These are phyloP conservation scores for Carassius gibelio DNA, from an alignment of 2,113 vertebrate genomes.

Conservation along the genomic window DNA sequence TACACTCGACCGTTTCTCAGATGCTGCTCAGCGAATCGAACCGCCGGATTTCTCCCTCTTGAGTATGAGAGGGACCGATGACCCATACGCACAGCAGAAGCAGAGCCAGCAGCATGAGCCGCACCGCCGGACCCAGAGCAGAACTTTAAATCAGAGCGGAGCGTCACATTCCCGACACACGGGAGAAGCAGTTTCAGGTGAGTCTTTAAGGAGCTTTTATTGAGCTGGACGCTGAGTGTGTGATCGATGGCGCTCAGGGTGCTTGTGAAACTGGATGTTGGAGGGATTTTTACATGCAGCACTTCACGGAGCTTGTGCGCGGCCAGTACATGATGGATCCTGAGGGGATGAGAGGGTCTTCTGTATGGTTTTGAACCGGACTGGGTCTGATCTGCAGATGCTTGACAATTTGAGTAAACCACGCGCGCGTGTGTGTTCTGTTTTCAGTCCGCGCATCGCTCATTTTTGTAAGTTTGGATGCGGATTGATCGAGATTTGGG, in stretches of 20 bases:
- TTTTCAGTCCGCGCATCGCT: constrained; percentile 52
- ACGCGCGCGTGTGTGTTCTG: constrained; percentile 48
- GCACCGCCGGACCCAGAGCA: constrained; percentile 73
- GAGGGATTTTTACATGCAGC: neutral
- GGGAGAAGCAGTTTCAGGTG: constrained; percentile 80
- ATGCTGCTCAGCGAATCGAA: constrained; percentile 31
- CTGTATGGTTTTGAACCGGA: neutral
- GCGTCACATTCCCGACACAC: constrained; percentile 68
- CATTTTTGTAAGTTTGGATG: neutral
- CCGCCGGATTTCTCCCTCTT: constrained; percentile 65
- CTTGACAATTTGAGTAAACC: neutral
- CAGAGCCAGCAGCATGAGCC: constrained; percentile 76
- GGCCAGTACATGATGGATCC: neutral
- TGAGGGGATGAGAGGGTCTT: neutral
- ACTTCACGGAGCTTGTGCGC: neutral
- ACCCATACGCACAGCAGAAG: constrained; percentile 78
- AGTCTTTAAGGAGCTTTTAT: constrained; percentile 55
- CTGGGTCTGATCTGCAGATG: constrained; percentile 16
- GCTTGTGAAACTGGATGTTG: neutral
- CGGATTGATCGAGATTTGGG: neutral
- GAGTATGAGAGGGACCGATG: constrained; percentile 82
- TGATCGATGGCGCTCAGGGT: neutral
- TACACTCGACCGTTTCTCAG: neutral
- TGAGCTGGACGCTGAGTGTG: neutral
- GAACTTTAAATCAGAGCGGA: constrained; percentile 79